Base-by-base conservation (phyloP, 2,113 vertebrate genomes). In the Chiloscyllium plagiosum region DNA sequence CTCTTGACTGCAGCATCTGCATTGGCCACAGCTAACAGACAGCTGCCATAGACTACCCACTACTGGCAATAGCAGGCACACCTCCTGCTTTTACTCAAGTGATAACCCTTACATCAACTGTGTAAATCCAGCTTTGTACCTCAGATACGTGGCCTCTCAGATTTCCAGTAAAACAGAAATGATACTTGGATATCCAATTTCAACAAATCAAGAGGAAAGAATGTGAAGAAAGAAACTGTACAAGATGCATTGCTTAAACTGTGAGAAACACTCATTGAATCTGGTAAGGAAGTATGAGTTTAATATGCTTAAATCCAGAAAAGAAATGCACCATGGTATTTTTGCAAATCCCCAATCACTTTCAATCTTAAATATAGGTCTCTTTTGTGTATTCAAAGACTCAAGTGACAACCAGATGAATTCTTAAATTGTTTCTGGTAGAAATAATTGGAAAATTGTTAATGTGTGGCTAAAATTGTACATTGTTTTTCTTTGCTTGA, bases 371-470 rank as follows among this genome's bases (percentile, higher is more conserved):
- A 37, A 15, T 47, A 47, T 22, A 50, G 68, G 24, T 47, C 37
- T 15, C 4, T 50, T 95, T 42, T 95, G 68, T 50, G 5, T 17
- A 70, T 7, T 20, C 66, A 72, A 33, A 47, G 50, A 72, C 37
- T 90, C 22, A 8, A 15, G 1, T 76, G 69, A 95, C 94, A 95
- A n/a, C n/a, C 24, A 94, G 72, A 72, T 10, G 29, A 76, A 72
- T 95, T 95, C 33, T 61, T 72, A 72, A 47, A 66, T 33, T 33
- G 47, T 29, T 72, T 26, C 66, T 72, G 37, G 19, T 70, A 95
- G 69, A 95, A 72, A 33, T 95, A 72, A 95, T 76, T 72, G 69
- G 42, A 72, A 33, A 52, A 52, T 95, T 52, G 94, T 95, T 72
- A 70, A 95, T 17, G 10, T 95, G 24, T 24, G 72, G 42, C 94